These are phyloP conservation scores for Steatocranus sp. DNA, from an alignment of 2,797 vertebrate species.

Conservation along the genomic window DNA sequence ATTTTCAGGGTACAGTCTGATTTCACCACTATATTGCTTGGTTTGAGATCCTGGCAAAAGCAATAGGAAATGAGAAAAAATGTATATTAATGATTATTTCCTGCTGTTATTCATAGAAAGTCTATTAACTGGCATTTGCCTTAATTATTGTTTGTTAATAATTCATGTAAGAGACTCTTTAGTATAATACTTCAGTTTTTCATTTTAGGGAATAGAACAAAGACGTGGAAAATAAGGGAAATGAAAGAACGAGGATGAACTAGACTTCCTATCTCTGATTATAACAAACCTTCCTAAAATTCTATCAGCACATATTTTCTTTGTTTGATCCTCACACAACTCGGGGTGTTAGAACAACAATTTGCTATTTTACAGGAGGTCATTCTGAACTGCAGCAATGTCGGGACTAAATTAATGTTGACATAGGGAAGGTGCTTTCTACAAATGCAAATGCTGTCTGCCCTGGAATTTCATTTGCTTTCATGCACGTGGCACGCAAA, in stretches of 20 bases:
- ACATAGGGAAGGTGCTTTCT: not conserved
- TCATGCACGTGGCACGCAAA: not conserved
- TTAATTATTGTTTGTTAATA: not conserved
- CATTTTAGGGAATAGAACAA: not conserved
- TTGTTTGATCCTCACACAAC: not conserved
- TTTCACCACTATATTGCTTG: conserved; percentile 99
- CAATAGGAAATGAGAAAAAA: not conserved
- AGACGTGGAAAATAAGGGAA: not conserved
- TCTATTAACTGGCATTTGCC: not conserved
- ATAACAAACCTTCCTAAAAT: not conserved
- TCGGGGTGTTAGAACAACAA: not conserved
- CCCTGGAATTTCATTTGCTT: not conserved
- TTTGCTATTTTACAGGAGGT: not conserved
- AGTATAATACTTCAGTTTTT: not conserved
- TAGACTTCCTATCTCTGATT: not conserved
- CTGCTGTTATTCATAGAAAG: not conserved
- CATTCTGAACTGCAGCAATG: not conserved
- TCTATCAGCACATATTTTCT: not conserved
- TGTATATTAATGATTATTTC: not conserved
- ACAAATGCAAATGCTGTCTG: not conserved
- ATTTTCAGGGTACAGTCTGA: conserved; percentile 99
- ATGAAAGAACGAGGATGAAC: not conserved
- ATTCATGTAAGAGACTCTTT: not conserved
- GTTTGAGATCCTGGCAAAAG: conserved; percentile 89
- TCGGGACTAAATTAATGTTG: not conserved